A percentile compares a stretch with the other conserved stretches of the same genome.
Conservation (phyloP, 2,113 vertebrate species). For the Microcebus murinus region DNA sequence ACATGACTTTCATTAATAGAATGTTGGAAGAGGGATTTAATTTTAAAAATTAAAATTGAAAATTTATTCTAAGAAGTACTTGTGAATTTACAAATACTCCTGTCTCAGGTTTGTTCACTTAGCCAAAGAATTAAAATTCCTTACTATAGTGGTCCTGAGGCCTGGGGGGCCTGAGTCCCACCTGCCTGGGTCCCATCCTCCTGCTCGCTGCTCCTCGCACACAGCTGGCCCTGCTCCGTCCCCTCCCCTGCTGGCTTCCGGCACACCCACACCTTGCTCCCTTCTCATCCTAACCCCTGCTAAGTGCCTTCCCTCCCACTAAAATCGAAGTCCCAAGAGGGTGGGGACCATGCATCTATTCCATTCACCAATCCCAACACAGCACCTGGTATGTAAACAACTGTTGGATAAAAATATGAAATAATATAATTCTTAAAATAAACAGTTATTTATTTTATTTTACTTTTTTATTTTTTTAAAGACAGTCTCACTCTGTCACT, state of each 20-base stretch:
- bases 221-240: neutral
- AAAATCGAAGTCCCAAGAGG: neutral
- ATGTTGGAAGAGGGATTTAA: neutral
- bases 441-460: neutral
- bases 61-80: neutral
- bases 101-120: neutral
- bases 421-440: neutral
- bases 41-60: neutral
- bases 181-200: neutral
- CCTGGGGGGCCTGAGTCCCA: neutral
- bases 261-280: neutral
- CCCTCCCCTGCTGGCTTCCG: fast-evolving
- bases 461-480: neutral
- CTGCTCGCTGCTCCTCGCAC: neutral
- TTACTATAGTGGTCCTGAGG: neutral
- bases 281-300: neutral
- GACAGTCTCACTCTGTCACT: too few species aligned
- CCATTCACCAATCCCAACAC: neutral
- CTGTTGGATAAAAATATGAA: neutral
- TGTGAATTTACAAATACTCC: neutral
- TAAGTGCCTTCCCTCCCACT: neutral
- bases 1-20: neutral
- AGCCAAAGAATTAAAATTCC: neutral
- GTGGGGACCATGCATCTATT: neutral
- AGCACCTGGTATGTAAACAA: neutral